Base-by-base conservation (phyloP, 1,140 invertebrate species). In the Homalodisca vitripennis region DNA sequence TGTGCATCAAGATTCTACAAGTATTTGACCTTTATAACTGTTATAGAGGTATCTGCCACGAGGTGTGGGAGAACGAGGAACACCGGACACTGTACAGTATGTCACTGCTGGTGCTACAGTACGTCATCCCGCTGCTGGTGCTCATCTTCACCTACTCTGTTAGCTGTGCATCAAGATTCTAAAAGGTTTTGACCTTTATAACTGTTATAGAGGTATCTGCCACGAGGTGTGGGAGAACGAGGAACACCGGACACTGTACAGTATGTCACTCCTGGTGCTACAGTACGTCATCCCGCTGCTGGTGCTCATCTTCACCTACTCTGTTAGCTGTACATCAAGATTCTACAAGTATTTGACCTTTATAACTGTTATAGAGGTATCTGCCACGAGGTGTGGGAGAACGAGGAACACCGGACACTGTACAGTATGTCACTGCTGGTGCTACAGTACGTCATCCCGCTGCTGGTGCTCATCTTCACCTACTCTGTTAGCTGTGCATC, bases 261-360 rank as follows among this genome's bases (percentile, higher is more conserved):
- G 88, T 0, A 85, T 89, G 67, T 84, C 88, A 0, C 80, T 97
- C 30, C 86, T 96, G 82, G 80, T 89, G 14, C 83, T 97, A 17
- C 94, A 97, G 80, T 97, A 95, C 77, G 84, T 92, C 48, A 82
- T 95, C 51, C 95, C 95, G 0, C 81, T 95, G 47, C 76, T 84
- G 1, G 91, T 95, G n/a, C 84, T 97, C 1, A 81, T 95, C 20
- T 92, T 92, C 77, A 95, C 93, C 0, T 97, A 97, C 77, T 87
- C 88, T 0, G 0, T 81, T 92, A 13, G 89, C 91, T 10, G 92
- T 97, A 14, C n/a, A n/a, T n/a, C n/a, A n/a, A n/a, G n/a, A n/a
- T n/a, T n/a, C n/a, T n/a, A n/a, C n/a, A n/a, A 85, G 91, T 55
- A 97, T 97, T 48, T 92, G 89, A n/a, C n/a, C n/a, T n/a, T n/a